Percentiles rank a stretch among this genome's conserved stretches.
phyloP scores from a whole-genome alignment of 2,797 vertebrate species.

The Enteromius viviparus region DNA sequence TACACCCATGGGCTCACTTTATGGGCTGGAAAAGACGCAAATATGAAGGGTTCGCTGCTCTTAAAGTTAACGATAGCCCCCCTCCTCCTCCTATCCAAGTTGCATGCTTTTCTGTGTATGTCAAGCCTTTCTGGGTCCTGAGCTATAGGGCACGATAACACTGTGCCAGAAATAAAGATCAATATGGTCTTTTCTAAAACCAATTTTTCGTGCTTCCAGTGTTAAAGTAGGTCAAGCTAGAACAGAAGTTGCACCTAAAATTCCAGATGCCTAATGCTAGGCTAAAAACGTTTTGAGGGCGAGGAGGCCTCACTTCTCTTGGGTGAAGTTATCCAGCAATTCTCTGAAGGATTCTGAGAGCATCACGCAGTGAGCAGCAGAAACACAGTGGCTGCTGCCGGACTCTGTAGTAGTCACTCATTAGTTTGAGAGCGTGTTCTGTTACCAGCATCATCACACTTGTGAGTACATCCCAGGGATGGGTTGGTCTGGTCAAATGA shows the following conservation, averaged over 20 bases:
- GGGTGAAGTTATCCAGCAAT: slow-evolving; percentile 37
- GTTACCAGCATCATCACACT: neutral
- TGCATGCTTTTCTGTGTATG: slow-evolving; percentile 51
- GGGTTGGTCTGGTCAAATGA: neutral
- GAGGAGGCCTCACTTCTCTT: slow-evolving; percentile 18
- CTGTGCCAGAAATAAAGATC: slow-evolving; percentile 22
- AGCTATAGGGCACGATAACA: slow-evolving; percentile 11
- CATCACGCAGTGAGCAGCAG: slow-evolving; percentile 2
- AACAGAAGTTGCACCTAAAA: slow-evolving; percentile 3
- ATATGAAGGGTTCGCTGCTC: slow-evolving; percentile 50
- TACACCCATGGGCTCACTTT: slow-evolving; percentile 56
- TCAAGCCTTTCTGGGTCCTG: slow-evolving; percentile 37
- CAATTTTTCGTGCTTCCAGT: slow-evolving; percentile 11
- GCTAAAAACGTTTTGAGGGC: slow-evolving; percentile 5
- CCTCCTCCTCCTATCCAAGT: slow-evolving; percentile 24
- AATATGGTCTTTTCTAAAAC: slow-evolving; percentile 21
- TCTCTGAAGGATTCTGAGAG: slow-evolving; percentile 18
- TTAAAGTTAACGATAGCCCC: slow-evolving; percentile 54
- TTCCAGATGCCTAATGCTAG: slow-evolving; percentile 14
- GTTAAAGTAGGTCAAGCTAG: slow-evolving; percentile 35
- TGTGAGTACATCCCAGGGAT: neutral
- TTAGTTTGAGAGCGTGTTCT: neutral
- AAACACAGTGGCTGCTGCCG: neutral
- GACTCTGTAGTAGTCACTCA: slow-evolving; percentile 8
- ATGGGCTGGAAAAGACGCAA: slow-evolving; percentile 55